Conservation (phyloP, 2,888 invertebrate species). For the Limnephilus lunatus region DNA sequence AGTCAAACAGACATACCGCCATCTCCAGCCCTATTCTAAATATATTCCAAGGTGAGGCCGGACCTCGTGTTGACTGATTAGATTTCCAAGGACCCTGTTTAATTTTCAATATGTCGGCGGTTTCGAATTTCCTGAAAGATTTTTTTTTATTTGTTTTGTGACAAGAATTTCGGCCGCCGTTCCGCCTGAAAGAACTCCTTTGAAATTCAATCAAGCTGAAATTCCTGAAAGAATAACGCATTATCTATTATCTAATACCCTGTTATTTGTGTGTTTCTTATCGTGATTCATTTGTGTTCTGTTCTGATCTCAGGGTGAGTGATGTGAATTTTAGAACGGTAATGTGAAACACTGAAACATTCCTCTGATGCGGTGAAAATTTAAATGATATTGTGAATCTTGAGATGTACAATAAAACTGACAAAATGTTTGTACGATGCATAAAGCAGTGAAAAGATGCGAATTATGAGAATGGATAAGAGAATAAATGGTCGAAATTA, state of each 20-base stretch:
- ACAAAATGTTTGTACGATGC: background rate
- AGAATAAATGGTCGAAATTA: background rate
- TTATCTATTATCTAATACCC: background rate
- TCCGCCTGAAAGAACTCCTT: slow-evolving; percentile 13
- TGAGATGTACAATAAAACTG: background rate
- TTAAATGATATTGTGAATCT: background rate
- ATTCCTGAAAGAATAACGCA: background rate
- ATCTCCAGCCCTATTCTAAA: background rate
- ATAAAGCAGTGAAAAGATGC: background rate
- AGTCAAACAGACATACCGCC: background rate
- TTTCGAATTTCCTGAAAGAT: slow-evolving; percentile 27
- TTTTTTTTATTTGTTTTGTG: slow-evolving; percentile 12
- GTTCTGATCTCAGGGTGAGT: background rate
- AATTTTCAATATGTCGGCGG: slow-evolving; percentile 17
- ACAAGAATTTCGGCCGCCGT: background rate
- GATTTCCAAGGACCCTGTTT: slow-evolving; percentile 10
- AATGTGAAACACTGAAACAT: background rate
- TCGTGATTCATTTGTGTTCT: background rate
- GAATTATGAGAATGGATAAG: background rate
- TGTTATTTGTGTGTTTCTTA: background rate
- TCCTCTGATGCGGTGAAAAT: background rate
- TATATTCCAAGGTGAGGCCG: background rate
- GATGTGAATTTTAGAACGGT: background rate
- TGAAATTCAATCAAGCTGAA: slow-evolving; percentile 42
- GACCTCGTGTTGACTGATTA: slow-evolving; percentile 8